Evolutionary conservation across 2,888 invertebrate species (phyloP).

Genomic region (Lochmaea crataegi): DNA sequence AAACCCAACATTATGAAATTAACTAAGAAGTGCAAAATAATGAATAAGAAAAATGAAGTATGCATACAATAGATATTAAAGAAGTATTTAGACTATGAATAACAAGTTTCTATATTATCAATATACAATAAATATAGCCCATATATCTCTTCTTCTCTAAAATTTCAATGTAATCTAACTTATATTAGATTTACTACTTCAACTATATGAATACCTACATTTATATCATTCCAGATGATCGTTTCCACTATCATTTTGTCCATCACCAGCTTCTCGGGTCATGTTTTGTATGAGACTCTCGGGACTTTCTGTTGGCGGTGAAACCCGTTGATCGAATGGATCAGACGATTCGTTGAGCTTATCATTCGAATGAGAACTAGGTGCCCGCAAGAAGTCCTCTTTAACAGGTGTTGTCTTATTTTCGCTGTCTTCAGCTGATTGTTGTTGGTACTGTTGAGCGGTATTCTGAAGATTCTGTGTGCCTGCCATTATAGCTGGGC

Average conservation of each 20-base stretch:
- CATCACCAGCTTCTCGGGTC: slow-evolving; percentile 70
- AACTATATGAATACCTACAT: slow-evolving; percentile 10
- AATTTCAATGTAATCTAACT: no score
- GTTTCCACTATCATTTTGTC: slow-evolving; percentile 60
- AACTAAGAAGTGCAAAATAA: no score
- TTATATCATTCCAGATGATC: slow-evolving; percentile 57
- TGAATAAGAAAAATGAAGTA: no score
- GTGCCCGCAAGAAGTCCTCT: slow-evolving; percentile 57
- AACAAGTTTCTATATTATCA: no score
- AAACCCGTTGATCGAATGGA: slow-evolving; percentile 52
- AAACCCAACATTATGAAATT: no score
- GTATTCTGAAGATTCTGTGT: slow-evolving; percentile 58
- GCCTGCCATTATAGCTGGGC: slow-evolving; percentile 58
- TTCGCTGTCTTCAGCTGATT: slow-evolving; percentile 39
- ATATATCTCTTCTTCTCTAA: no score
- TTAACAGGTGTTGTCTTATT: slow-evolving; percentile 47
- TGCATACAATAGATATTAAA: no score
- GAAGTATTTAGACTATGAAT: no score
- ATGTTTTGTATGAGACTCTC: slow-evolving; percentile 64
- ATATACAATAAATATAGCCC: no score
- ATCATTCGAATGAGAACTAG: slow-evolving; percentile 57
- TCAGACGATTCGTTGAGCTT: slow-evolving; percentile 52
- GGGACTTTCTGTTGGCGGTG: slow-evolving; percentile 49
- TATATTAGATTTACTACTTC: no score
- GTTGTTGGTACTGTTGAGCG: slow-evolving; percentile 49